These are phyloP conservation scores for Platyura marginata DNA, from an alignment of 1,140 invertebrate genomes.

Conservation along the genomic window DNA sequence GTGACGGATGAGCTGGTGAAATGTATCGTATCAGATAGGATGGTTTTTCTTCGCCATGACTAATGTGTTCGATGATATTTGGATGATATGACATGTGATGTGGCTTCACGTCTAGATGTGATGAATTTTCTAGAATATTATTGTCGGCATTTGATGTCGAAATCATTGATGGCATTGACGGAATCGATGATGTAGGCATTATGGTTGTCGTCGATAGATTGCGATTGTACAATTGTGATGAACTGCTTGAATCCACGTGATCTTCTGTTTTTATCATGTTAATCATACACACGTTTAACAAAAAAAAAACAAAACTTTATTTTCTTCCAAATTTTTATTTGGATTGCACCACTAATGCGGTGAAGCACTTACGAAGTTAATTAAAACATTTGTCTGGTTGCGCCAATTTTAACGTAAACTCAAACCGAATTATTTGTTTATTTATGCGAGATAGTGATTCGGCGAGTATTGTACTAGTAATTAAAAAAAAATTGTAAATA, in stretches of 20 bases:
- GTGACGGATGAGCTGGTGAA: background rate
- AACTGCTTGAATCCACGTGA: constrained; percentile 1
- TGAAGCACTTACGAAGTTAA: background rate
- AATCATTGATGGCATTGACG: constrained; percentile 2
- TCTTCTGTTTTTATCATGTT: constrained; percentile 2
- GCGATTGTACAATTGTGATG: background rate
- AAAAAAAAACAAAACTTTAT: background rate
- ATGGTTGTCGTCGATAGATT: background rate
- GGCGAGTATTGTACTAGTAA: background rate
- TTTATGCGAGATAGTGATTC: background rate
- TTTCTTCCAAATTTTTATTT: background rate
- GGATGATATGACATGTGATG: background rate
- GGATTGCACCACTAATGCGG: too few species aligned
- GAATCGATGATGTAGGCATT: background rate
- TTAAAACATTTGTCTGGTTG: background rate
- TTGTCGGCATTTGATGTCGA: background rate
- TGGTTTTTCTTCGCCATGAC: background rate
- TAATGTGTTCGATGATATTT: background rate
- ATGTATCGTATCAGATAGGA: background rate
- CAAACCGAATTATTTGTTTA: background rate
- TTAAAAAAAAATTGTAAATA: background rate
- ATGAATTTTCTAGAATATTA: background rate
- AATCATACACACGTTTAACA: background rate
- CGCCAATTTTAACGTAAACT: background rate
- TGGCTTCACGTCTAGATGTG: background rate